Percentiles rank a stretch among this genome's conserved stretches.
phyloP scores from a whole-genome alignment of 1,140 invertebrate species.

The Parapsyche elsis region DNA sequence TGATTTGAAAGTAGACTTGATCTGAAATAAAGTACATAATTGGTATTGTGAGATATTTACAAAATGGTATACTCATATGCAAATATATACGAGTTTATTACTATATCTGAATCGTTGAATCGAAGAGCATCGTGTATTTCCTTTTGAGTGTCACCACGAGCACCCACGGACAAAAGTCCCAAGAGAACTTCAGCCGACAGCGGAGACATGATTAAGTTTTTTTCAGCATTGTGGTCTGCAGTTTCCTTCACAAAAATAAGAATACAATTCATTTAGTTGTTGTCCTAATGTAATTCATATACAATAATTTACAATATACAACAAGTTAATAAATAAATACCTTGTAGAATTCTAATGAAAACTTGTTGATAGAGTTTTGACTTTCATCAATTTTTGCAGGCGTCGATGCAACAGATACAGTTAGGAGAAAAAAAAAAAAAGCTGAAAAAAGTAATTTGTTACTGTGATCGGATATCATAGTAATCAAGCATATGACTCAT shows the following conservation, averaged over 20 bases:
- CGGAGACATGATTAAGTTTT: constrained; percentile 71
- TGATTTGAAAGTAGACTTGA: constrained; percentile 38
- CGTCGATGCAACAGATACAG: too few species aligned
- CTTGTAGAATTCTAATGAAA: background rate
- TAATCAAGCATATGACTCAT: too few species aligned
- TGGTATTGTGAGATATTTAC: background rate
- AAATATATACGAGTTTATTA: constrained; percentile 50
- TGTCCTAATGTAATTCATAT: too few species aligned
- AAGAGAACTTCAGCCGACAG: constrained; percentile 69
- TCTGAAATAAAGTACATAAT: constrained; percentile 33
- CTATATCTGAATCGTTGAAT: constrained; percentile 59
- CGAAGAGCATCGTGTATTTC: constrained; percentile 66
- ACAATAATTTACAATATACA: background rate
- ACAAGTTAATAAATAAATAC: background rate
- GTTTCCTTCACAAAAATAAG: constrained; percentile 53
- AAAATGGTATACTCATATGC: background rate
- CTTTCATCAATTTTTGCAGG: background rate
- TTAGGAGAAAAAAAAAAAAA: too few species aligned
- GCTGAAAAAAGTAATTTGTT: too few species aligned
- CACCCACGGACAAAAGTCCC: constrained; percentile 68
- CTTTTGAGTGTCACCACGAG: constrained; percentile 65
- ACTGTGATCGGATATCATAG: too few species aligned
- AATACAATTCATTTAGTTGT: background rate
- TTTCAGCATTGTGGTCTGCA: constrained; percentile 53
- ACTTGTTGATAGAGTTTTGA: background rate